Base-by-base conservation (phyloP, 2,888 invertebrate genomes). In the Drosophila mimetica region DNA sequence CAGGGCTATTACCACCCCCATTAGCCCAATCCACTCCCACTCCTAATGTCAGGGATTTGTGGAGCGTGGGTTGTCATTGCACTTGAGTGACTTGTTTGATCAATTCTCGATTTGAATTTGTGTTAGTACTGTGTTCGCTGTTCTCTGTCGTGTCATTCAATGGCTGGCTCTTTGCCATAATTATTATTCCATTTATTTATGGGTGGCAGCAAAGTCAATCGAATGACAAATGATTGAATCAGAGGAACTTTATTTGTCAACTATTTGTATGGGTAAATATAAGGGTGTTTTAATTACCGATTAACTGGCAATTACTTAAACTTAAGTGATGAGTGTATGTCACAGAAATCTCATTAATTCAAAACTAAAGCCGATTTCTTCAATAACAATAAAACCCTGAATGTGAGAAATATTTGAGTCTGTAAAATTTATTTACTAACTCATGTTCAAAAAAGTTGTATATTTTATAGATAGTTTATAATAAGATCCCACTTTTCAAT, bases 1-100 rank as follows among this genome's bases (percentile, higher is more conserved):
- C 63, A 44, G 42, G 16, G 44, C 46, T 44, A 71, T 74, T 48
- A 58, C 32, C 25, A 9, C n/a, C 22, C 4, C n/a, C 42, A 14
- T 14, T 14, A 2, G 9, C 46, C 34, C n/a, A n/a, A n/a, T n/a
- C n/a, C n/a, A n/a, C n/a, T n/a, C n/a, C n/a, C 47, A 22, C 46
- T 50, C 46, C 75, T 64, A 64, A 70, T 74, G 69, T 63, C 47
- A 34, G 28, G 64, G 52, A 60, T 58, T 70, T 48, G 57, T 25
- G 71, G 58, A 77, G 69, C 57, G 46, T 55, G 67, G 64, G 83
- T 76, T 86, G 80, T 82, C 83, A 86, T 83, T 85, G 53, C 71
- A 73, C 77, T 81, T 82, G 79, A 79, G 64, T 84, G 86, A 84
- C 71, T 84, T 84, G 83, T 84, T 84, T 84, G 84, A 84, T 84